phyloP scores from a whole-genome alignment of 2,797 vertebrate genomes.

The Nothura maculosa region DNA sequence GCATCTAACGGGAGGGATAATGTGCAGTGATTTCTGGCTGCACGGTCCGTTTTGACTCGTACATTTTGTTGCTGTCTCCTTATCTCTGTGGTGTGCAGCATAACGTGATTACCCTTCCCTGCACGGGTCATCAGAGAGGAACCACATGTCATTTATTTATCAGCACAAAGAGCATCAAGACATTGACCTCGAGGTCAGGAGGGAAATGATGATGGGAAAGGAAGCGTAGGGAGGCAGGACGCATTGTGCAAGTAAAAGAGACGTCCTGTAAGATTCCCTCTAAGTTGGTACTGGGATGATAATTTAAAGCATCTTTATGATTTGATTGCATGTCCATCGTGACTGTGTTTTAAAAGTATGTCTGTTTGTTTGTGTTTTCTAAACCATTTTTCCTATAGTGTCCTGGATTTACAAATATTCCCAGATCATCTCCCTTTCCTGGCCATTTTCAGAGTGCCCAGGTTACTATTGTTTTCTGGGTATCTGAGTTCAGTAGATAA shows the following conservation, averaged over 20 bases:
- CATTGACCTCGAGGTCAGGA: neutral
- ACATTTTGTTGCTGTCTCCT: neutral
- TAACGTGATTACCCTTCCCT: neutral
- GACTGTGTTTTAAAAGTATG: neutral
- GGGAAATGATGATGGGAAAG: slow-evolving; percentile 2
- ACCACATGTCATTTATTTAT: neutral
- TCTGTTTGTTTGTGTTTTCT: neutral
- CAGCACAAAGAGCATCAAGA: neutral
- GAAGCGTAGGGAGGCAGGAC: neutral
- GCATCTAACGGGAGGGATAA: neutral
- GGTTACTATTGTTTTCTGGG: neutral
- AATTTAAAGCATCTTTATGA: neutral
- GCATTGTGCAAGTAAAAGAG: neutral
- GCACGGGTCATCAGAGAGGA: neutral
- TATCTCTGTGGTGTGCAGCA: neutral
- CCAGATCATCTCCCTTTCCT: neutral
- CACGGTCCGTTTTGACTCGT: neutral
- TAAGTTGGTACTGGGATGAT: neutral
- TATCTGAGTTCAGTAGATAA: neutral
- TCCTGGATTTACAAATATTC: neutral
- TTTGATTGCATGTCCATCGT: neutral
- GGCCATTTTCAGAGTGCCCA: neutral
- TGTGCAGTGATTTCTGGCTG: neutral
- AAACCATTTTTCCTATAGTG: neutral
- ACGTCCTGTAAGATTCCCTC: neutral